Evolutionary conservation across 2,888 invertebrate species (phyloP), one percentile per base, ranked within the genome.

Genomic region (Epirrita christyi): DNA sequence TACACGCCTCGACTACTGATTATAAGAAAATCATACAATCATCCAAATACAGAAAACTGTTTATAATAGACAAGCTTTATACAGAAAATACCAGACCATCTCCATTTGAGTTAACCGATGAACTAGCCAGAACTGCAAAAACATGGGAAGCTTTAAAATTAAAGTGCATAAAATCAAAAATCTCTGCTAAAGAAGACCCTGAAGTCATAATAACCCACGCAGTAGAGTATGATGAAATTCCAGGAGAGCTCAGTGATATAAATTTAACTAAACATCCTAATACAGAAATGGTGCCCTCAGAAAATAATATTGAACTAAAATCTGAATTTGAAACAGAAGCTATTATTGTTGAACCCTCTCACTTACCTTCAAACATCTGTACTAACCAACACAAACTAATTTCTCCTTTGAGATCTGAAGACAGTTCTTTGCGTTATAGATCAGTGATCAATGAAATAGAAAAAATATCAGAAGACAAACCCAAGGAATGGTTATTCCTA

Each of bases 61-160:
- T 61, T 11, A 90, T 92, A 50, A 79, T 90, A 58, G 59, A 85
- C 3, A 89, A 85, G 59, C 63, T 92, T 36, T 81, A 75, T 40
- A 66, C 64, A 42, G 72, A 91, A 65, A 70, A 64, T 11, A 76
- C 68, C 9, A 81, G 85, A 66, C 67, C 63, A 36, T 82, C 88
- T 1, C 89, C 91, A 0, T 89, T 89, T 70, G 75, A 81, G 50
- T 67, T 88, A 55, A 84, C 81, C 3, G 72, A 79, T 7, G 70
- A 73, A 41, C 67, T 86, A 36, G 73, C 71, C 46, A 82, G 88
- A 66, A 89, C 88, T 42, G 68, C 76, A 34, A 68, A 67, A n/a
- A 73, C 70, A 63, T 88, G 88, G 88, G 46, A 72, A 57, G 51
- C 63, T 45, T 59, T 80, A 15, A 60, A 75, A 68, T 41, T 46